A percentile compares a stretch with the other conserved stretches of the same genome.
Evolutionary conservation across 2,113 vertebrate genomes (phyloP).

Genomic region (Entomyzon cyanotis): DNA sequence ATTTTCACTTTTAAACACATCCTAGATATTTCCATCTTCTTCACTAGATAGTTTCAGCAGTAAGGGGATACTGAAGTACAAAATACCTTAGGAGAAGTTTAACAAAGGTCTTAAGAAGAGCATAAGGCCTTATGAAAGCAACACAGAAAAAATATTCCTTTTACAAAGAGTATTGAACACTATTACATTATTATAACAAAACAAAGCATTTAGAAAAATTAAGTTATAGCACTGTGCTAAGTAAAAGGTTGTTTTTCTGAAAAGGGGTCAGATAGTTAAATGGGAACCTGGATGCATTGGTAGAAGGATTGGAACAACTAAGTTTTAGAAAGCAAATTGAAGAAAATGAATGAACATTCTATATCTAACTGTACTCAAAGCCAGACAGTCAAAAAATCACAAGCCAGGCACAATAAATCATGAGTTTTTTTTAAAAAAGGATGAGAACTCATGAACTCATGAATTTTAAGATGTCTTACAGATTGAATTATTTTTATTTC

Average conservation of each 20-base stretch:
- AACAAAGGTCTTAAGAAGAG: background rate
- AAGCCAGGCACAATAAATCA: background rate
- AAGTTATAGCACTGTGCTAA: background rate
- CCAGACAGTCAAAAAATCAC: background rate
- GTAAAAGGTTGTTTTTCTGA: background rate
- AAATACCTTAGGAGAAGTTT: background rate
- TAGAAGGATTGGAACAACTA: background rate
- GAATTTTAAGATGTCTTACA: background rate
- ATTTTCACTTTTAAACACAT: background rate
- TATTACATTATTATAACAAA: background rate
- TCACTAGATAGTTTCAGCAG: background rate
- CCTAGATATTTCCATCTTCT: background rate
- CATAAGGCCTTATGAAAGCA: background rate
- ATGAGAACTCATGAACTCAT: background rate
- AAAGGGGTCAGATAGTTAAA: background rate
- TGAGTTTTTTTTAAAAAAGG: background rate
- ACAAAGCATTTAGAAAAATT: background rate
- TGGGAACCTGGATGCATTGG: background rate
- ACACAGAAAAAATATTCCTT: background rate
- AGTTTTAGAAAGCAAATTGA: background rate
- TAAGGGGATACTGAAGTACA: background rate
- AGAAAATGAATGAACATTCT: background rate
- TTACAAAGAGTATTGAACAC: background rate
- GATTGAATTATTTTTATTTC: background rate
- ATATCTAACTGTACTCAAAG: background rate